These are phyloP conservation scores for Engystomops pustulosus DNA, from an alignment of 2,113 vertebrate species.

Conservation along the genomic window DNA sequence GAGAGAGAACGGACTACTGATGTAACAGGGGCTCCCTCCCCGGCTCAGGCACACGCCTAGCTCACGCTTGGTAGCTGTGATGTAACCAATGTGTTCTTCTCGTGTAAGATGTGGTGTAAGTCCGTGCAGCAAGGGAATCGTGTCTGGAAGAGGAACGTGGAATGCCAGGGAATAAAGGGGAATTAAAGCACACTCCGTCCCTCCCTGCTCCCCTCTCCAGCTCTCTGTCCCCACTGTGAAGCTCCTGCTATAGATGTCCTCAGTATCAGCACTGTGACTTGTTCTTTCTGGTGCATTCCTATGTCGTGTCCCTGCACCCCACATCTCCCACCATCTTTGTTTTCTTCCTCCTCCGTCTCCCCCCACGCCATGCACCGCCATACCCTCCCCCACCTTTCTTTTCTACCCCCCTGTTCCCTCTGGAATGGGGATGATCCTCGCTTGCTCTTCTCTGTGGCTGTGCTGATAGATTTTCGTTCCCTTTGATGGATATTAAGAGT, in stretches of 20 bases:
- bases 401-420: constrained; percentile 67
- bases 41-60: constrained; percentile 42
- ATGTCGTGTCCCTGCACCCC: constrained; percentile 65
- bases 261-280: constrained; percentile 85
- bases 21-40: constrained; percentile 33
- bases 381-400: neutral
- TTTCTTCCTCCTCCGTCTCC: constrained; percentile 64
- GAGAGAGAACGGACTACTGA: constrained; percentile 34
- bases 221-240: constrained; percentile 68
- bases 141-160: constrained; percentile 66
- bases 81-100: constrained; percentile 59
- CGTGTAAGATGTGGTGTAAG: constrained; percentile 57
- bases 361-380: constrained; percentile 40
- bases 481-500: constrained; percentile 75
- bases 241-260: constrained; percentile 74
- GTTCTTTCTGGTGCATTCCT: constrained; percentile 79
- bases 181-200: constrained; percentile 47
- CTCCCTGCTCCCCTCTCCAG: constrained; percentile 63
- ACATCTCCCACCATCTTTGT: constrained; percentile 27
- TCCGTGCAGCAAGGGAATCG: constrained; percentile 60
- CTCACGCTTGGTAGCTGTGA: constrained; percentile 52
- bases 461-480: constrained; percentile 78
- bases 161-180: constrained; percentile 51
- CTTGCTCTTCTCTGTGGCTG: constrained; percentile 81
- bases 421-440: constrained; percentile 72